A percentile compares a stretch with the other conserved stretches of the same genome.
These are phyloP conservation scores for Diabrotica balteata DNA, from an alignment of 2,888 invertebrate species.

Conservation along the genomic window DNA sequence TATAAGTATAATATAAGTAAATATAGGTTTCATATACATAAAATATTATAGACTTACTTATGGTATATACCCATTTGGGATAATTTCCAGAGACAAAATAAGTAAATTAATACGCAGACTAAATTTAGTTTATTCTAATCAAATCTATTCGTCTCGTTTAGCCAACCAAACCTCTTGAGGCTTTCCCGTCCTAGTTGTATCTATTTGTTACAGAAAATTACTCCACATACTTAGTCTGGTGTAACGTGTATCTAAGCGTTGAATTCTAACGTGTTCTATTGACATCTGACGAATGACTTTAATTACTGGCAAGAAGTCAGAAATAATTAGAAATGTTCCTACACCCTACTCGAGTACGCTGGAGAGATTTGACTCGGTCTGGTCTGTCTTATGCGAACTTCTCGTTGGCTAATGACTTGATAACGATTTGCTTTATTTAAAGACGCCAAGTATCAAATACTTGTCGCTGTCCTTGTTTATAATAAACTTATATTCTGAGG, in stretches of 20 bases:
- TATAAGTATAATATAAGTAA: too few relatives aligned
- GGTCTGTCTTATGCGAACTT: conserved; percentile 36
- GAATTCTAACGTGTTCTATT: conserved; percentile 37
- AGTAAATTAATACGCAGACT: too few relatives aligned
- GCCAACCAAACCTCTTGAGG: neutral
- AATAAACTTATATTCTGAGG: conserved; percentile 1
- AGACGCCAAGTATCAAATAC: conserved; percentile 10
- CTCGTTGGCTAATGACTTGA: conserved; percentile 41
- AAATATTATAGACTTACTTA: too few relatives aligned
- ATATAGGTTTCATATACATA: too few relatives aligned
- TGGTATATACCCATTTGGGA: too few relatives aligned
- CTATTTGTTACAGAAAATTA: conserved; percentile 34
- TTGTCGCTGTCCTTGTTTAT: conserved; percentile 32
- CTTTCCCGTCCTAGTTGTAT: conserved; percentile 12
- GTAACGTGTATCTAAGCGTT: conserved; percentile 19
- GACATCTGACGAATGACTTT: conserved; percentile 47
- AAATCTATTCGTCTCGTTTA: neutral
- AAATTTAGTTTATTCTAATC: too few relatives aligned
- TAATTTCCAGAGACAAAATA: too few relatives aligned
- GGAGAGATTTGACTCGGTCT: conserved; percentile 29
- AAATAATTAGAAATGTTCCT: conserved; percentile 47
- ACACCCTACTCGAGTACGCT: neutral
- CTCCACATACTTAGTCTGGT: conserved; percentile 1
- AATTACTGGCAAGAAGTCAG: conserved; percentile 46
- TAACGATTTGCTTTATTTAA: conserved; percentile 40